Evolutionary conservation across 2,113 vertebrate species (phyloP).

Genomic region (Indicator indicator): DNA sequence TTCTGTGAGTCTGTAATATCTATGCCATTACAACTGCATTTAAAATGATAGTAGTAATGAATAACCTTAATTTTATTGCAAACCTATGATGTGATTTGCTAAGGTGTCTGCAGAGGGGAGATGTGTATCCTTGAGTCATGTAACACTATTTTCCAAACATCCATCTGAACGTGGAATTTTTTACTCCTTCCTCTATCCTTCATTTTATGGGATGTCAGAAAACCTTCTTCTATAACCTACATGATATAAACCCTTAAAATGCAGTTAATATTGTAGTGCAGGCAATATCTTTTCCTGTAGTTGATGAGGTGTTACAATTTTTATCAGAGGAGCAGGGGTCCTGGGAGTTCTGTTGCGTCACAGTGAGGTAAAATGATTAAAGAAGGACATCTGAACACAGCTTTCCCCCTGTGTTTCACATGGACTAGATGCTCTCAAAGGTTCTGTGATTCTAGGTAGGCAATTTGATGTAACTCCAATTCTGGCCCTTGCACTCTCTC

Average conservation of each 20-base stretch:
- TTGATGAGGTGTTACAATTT: background rate
- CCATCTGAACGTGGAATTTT: background rate
- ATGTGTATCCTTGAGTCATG: background rate
- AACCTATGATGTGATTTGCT: background rate
- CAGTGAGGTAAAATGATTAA: background rate
- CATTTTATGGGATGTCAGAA: background rate
- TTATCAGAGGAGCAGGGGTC: rapidly evolving
- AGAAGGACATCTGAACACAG: background rate
- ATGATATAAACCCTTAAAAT: background rate
- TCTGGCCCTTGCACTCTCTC: too few relatives aligned
- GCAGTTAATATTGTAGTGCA: background rate
- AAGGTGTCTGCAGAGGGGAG: background rate
- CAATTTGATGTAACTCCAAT: too few relatives aligned
- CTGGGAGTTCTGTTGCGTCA: background rate
- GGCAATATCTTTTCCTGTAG: background rate
- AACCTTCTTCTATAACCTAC: background rate
- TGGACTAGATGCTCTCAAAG: too few relatives aligned
- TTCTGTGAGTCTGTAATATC: background rate
- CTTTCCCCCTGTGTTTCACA: background rate
- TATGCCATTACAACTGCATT: background rate
- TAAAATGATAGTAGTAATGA: background rate
- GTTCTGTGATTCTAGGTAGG: too few relatives aligned
- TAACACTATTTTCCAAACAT: background rate
- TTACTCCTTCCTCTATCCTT: background rate
- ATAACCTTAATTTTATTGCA: background rate